Evolutionary conservation across 2,113 vertebrate species (phyloP).

Genomic region (Rattus rattus): DNA sequence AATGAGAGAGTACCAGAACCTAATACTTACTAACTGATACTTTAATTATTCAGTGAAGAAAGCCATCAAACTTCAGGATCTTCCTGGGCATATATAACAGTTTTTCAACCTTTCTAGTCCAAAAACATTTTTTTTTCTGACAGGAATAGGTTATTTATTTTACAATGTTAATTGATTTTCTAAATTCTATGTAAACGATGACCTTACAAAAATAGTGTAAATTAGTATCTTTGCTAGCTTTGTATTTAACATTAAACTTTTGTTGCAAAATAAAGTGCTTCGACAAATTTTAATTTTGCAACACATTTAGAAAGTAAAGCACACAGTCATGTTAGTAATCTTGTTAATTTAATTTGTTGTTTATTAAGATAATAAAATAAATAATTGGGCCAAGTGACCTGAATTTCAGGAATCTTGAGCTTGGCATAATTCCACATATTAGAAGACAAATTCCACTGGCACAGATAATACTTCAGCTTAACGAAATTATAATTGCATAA

Average conservation of each 20-base stretch:
- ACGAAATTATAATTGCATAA: background rate
- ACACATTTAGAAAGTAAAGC: background rate
- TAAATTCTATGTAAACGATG: background rate
- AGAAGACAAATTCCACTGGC: background rate
- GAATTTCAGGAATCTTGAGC: background rate
- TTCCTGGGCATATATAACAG: background rate
- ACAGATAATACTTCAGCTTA: background rate
- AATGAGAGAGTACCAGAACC: background rate
- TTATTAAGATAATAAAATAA: background rate
- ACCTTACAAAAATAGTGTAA: background rate
- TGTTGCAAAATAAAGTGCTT: background rate
- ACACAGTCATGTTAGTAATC: background rate
- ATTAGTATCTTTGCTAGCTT: background rate
- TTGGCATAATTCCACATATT: background rate
- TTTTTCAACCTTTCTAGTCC: background rate
- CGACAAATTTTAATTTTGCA: background rate
- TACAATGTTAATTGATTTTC: background rate
- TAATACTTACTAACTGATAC: background rate
- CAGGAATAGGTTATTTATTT: background rate
- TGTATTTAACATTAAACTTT: background rate
- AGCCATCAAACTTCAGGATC: background rate
- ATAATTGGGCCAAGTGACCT: background rate
- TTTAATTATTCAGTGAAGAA: background rate
- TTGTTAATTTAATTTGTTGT: background rate
- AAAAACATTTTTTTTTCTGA: background rate